These are phyloP conservation scores for Sycophila sp. DNA, from an alignment of 1,140 invertebrate species.

Conservation along the genomic window DNA sequence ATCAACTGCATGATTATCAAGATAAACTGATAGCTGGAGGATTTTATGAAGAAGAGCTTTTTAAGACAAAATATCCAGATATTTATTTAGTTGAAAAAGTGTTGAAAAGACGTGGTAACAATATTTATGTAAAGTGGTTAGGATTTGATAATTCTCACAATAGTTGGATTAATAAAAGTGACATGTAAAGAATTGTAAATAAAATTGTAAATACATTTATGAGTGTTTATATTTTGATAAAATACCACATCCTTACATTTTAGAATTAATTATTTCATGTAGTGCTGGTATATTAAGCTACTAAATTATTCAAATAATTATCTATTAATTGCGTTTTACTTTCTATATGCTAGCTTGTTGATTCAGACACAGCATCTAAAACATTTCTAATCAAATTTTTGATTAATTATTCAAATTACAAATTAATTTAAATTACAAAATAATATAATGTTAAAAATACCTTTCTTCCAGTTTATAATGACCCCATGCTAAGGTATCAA, in stretches of 20 bases:
- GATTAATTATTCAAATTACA: neutral
- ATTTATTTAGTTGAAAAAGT: slow-evolving; percentile 54
- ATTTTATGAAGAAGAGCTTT: slow-evolving; percentile 53
- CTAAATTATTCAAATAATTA: neutral
- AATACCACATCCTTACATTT: neutral
- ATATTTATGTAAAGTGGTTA: slow-evolving; percentile 51
- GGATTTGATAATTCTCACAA: slow-evolving; percentile 41
- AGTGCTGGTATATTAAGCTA: neutral
- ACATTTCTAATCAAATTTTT: neutral
- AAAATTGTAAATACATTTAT: neutral
- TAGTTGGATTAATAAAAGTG: slow-evolving; percentile 35
- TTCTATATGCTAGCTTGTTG: neutral
- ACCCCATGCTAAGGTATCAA: neutral
- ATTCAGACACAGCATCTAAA: neutral
- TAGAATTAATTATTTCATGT: too few relatives aligned
- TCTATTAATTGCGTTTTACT: neutral
- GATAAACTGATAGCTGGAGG: slow-evolving; percentile 48
- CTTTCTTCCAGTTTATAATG: neutral
- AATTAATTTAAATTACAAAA: neutral
- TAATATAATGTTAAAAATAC: neutral
- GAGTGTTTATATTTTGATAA: neutral
- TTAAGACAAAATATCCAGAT: slow-evolving; percentile 43
- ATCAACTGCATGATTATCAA: slow-evolving; percentile 50
- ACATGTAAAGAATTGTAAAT: slow-evolving; percentile 3
- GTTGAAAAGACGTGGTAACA: slow-evolving; percentile 45